phyloP scores from a whole-genome alignment of 2,113 vertebrate species.

The Chlorocebus sabaeus region DNA sequence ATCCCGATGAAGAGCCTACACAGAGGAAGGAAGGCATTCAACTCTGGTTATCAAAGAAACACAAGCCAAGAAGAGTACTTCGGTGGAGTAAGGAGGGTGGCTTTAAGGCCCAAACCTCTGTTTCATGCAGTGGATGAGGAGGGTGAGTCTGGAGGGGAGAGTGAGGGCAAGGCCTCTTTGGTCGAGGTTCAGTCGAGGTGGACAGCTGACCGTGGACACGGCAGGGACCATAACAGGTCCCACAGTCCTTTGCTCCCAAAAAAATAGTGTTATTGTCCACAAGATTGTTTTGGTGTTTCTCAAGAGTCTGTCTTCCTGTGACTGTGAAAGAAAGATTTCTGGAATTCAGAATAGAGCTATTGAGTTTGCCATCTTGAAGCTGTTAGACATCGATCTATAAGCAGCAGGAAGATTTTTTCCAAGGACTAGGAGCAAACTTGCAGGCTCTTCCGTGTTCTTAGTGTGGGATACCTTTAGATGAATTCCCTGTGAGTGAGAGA shows the following conservation, averaged over 20 bases:
- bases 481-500: neutral
- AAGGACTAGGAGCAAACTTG: neutral
- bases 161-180: conserved; percentile 50
- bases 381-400: neutral
- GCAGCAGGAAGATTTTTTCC: neutral
- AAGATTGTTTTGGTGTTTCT: neutral
- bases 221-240: conserved; percentile 50
- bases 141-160: conserved; percentile 77
- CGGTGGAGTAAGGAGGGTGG: neutral
- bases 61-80: neutral
- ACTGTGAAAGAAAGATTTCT: conserved; percentile 40
- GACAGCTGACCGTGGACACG: conserved; percentile 56
- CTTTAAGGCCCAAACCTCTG: conserved; percentile 40
- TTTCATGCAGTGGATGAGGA: conserved; percentile 60
- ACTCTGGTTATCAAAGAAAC: neutral
- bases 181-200: conserved; percentile 45
- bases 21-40: neutral
- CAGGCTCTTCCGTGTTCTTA: neutral
- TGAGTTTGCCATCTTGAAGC: conserved; percentile 11
- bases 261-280: conserved; percentile 47
- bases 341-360: neutral
- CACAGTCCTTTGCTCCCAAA: conserved; percentile 58
- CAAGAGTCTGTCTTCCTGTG: neutral
- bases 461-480: neutral
- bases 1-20: conserved; percentile 69